These are phyloP conservation scores for Genyomyrus donnyi DNA, from an alignment of 2,113 vertebrate genomes.

Conservation along the genomic window DNA sequence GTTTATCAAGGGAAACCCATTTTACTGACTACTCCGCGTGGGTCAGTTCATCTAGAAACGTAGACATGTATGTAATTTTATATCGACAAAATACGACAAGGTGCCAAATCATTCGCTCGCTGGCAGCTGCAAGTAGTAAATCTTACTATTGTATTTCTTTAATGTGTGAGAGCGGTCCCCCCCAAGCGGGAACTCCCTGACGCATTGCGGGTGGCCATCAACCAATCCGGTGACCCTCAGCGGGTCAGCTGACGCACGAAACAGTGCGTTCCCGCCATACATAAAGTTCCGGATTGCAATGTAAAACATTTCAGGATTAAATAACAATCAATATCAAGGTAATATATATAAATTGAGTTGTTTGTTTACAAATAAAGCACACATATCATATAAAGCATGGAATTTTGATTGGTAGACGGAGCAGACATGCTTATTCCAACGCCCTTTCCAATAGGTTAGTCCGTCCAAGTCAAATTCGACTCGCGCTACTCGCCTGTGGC, in stretches of 20 bases:
- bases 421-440: background rate
- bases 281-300: conserved; percentile 24
- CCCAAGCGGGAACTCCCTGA: conserved; percentile 39
- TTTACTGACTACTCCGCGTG: background rate
- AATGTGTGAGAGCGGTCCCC: conserved; percentile 17
- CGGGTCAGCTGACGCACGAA: conserved; percentile 36
- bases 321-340: background rate
- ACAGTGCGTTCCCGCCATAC: conserved; percentile 25
- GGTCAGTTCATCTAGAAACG: background rate
- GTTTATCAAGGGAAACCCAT: background rate
- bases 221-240: conserved; percentile 38
- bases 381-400: background rate
- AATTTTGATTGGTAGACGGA: background rate
- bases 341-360: background rate
- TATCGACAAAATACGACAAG: background rate
- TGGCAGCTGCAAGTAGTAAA: background rate
- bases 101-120: background rate
- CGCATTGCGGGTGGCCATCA: conserved; percentile 52
- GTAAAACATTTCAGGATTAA: background rate
- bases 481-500: conserved; percentile 8
- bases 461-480: background rate
- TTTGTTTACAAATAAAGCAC: background rate
- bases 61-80: background rate
- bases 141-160: conserved; percentile 30
- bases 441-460: background rate